Evolutionary conservation across 2,888 invertebrate species (phyloP).

Genomic region (Orthosia incerta): DNA sequence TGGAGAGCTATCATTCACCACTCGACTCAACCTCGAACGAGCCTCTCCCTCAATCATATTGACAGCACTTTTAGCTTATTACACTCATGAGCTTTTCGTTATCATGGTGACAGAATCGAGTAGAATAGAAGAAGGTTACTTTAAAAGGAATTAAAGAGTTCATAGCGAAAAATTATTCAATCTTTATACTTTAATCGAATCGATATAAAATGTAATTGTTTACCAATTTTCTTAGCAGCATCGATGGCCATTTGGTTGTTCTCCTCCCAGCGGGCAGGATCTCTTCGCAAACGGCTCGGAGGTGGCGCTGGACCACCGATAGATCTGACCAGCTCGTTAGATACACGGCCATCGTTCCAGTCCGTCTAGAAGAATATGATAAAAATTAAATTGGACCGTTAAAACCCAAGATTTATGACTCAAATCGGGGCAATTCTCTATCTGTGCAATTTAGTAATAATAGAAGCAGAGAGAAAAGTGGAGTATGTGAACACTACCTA

Average conservation of each 20-base stretch:
- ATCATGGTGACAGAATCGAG: no score
- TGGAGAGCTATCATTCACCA: no score
- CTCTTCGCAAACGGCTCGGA: conserved; percentile 94
- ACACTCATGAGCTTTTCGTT: no score
- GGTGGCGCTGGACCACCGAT: conserved; percentile 97
- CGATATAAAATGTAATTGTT: conserved; percentile 1
- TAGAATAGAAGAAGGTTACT: no score
- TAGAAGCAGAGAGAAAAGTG: conserved; percentile 18
- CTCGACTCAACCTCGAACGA: no score
- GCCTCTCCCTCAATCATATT: no score
- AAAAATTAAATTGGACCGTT: neutral
- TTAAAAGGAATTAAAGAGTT: no score
- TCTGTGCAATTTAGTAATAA: conserved; percentile 24
- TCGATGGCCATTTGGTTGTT: conserved; percentile 95
- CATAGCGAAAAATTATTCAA: no score
- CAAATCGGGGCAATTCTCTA: neutral
- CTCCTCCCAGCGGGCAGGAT: conserved; percentile 95
- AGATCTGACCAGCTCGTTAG: conserved; percentile 96
- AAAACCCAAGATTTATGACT: conserved; percentile 5
- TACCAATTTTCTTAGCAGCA: conserved; percentile 93
- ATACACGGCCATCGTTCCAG: conserved; percentile 98
- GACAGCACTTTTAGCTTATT: no score
- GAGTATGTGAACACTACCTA: conserved; percentile 48
- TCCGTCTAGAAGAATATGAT: conserved; percentile 92
- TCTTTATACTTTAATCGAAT: neutral